phyloP scores from a whole-genome alignment of 2,113 vertebrate species.

The Cheirogaleus medius region DNA sequence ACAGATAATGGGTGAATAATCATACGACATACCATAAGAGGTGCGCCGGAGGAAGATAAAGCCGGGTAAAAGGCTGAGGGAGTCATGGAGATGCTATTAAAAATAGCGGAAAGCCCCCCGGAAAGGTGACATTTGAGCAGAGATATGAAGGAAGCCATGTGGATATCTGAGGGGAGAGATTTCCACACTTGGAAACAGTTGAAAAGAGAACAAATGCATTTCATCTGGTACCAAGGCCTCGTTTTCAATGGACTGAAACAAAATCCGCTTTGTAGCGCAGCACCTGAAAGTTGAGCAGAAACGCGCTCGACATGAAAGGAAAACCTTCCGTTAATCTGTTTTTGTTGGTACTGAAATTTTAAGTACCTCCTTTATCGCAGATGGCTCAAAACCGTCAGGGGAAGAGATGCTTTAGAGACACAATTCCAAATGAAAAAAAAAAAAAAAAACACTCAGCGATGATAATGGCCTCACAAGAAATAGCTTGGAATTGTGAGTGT shows the following conservation, averaged over 20 bases:
- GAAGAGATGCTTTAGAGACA: conserved; percentile 21
- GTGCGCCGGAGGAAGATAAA: not conserved
- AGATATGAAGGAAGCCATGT: not conserved
- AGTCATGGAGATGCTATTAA: not conserved
- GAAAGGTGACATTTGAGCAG: not conserved
- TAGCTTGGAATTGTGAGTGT: conserved; percentile 33
- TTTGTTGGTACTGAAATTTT: conserved; percentile 65
- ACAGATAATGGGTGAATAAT: not conserved
- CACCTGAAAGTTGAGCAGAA: conserved; percentile 59
- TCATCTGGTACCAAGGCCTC: conserved; percentile 28
- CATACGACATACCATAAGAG: not conserved
- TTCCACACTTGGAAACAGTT: conserved; percentile 55
- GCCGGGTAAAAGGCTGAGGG: not conserved
- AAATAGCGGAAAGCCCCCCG: not conserved
- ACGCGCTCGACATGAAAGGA: conserved; percentile 61
- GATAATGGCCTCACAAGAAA: conserved; percentile 60
- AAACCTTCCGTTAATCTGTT: conserved; percentile 71
- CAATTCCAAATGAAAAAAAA: conserved; percentile 63
- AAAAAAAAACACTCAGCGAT: not conserved
- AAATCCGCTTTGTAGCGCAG: conserved; percentile 67
- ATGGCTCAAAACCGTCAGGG: conserved; percentile 59
- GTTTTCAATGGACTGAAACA: conserved; percentile 55
- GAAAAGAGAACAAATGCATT: conserved; percentile 29
- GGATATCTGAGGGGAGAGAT: conserved; percentile 46
- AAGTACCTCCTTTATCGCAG: conserved; percentile 66